phyloP scores from a whole-genome alignment of 1,140 invertebrate species.

The Brachionus paranguensis region DNA sequence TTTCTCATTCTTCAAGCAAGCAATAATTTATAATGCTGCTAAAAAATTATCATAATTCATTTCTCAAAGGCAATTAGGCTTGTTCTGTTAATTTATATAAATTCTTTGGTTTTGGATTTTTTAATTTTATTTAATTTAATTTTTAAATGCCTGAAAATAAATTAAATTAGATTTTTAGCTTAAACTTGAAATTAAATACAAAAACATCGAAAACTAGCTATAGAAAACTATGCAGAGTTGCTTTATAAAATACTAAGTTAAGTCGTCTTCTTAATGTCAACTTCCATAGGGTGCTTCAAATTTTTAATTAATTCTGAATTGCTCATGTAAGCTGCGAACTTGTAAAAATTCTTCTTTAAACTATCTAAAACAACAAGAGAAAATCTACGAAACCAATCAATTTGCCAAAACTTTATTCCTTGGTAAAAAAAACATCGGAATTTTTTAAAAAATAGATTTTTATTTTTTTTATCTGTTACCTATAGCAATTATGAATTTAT shows the following conservation, averaged over 20 bases:
- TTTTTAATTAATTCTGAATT: background rate
- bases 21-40: background rate
- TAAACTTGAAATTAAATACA: background rate
- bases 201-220: background rate
- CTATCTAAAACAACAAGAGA: background rate
- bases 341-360: background rate
- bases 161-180: background rate
- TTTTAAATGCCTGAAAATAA: background rate
- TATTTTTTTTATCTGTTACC: background rate
- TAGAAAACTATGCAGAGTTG: background rate
- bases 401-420: background rate
- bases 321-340: background rate
- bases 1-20: background rate
- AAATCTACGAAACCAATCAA: background rate
- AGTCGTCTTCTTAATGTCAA: background rate
- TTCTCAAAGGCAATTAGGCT: background rate
- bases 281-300: background rate
- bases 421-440: background rate
- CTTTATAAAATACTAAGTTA: background rate
- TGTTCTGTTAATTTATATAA: background rate
- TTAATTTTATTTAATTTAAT: background rate
- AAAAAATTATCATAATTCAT: conserved; percentile 34
- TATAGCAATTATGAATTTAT: background rate
- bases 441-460: background rate
- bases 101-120: background rate